These are phyloP conservation scores for Melanotaenia maccullochi DNA, from an alignment of 2,797 vertebrate species.

Conservation along the genomic window DNA sequence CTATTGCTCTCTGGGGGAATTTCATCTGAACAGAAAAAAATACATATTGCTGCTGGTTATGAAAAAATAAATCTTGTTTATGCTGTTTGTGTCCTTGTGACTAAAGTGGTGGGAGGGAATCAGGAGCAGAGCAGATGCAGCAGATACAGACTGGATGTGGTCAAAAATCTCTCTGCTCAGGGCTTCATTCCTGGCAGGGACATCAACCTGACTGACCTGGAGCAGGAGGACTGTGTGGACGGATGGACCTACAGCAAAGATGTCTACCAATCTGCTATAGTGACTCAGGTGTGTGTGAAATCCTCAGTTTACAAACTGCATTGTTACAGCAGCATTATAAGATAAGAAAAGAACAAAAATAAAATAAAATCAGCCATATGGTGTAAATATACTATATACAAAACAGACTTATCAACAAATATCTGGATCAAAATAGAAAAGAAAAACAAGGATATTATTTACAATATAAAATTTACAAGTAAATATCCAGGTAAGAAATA, in stretches of 20 bases:
- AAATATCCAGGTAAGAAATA: no score
- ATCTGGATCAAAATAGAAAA: no score
- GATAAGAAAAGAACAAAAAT: not conserved
- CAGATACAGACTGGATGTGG: constrained; percentile 73
- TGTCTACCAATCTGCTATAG: constrained; percentile 81
- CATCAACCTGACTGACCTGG: constrained; percentile 81
- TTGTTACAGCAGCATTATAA: not conserved
- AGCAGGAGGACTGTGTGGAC: constrained; percentile 85
- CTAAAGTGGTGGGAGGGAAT: constrained; percentile 65
- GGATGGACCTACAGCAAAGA: constrained; percentile 86
- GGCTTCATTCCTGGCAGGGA: constrained; percentile 79
- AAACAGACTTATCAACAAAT: no score
- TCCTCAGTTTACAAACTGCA: not conserved
- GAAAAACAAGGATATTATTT: no score
- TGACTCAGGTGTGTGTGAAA: constrained; percentile 78
- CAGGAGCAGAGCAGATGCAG: constrained; percentile 76
- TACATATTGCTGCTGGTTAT: not conserved
- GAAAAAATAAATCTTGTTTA: not conserved
- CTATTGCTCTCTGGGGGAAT: no score
- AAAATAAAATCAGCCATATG: no score
- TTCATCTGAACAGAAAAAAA: not conserved
- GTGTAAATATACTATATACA: no score
- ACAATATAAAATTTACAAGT: no score
- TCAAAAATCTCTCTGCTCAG: constrained; percentile 84
- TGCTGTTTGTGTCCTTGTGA: constrained; percentile 3